These are phyloP conservation scores for Seriola aureovittata DNA, from an alignment of 2,113 vertebrate genomes.

Conservation along the genomic window DNA sequence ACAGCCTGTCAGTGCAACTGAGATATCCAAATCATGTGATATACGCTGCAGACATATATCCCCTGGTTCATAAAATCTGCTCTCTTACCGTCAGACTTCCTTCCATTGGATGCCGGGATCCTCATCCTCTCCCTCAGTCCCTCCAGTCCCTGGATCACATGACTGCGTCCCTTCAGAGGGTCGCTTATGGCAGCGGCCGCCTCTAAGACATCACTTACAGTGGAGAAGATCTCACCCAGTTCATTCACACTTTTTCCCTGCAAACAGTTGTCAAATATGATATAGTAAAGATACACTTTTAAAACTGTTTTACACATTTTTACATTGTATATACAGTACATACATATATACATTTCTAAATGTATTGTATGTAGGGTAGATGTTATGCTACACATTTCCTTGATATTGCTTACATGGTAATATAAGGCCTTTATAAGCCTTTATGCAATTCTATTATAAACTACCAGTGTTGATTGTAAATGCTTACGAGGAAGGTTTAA, in stretches of 20 bases:
- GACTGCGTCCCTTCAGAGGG: constrained; percentile 78
- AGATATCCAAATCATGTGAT: background rate
- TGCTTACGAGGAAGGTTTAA: background rate
- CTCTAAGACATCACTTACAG: constrained; percentile 85
- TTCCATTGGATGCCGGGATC: constrained; percentile 79
- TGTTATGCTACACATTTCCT: background rate
- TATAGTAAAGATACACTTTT: background rate
- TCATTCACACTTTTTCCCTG: constrained; percentile 85
- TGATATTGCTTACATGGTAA: too few relatives aligned
- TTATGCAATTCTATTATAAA: background rate
- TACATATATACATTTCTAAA: too few relatives aligned
- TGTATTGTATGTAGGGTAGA: background rate
- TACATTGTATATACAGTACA: too few relatives aligned
- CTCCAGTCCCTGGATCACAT: constrained; percentile 84
- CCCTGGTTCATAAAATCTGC: background rate
- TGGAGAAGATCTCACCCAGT: constrained; percentile 85
- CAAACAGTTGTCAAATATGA: background rate
- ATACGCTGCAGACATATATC: too few relatives aligned
- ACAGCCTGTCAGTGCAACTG: background rate
- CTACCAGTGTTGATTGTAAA: background rate
- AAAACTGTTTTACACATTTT: too few relatives aligned
- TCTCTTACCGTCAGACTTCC: constrained; percentile 80
- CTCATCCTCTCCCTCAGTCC: constrained; percentile 81
- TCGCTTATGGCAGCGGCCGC: constrained; percentile 79
- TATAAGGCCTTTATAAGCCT: too few relatives aligned